Evolutionary conservation across 2,797 vertebrate genomes (phyloP), one percentile per base, ranked within the genome.

Genomic region (Parauchenoglanis ngamensis): DNA sequence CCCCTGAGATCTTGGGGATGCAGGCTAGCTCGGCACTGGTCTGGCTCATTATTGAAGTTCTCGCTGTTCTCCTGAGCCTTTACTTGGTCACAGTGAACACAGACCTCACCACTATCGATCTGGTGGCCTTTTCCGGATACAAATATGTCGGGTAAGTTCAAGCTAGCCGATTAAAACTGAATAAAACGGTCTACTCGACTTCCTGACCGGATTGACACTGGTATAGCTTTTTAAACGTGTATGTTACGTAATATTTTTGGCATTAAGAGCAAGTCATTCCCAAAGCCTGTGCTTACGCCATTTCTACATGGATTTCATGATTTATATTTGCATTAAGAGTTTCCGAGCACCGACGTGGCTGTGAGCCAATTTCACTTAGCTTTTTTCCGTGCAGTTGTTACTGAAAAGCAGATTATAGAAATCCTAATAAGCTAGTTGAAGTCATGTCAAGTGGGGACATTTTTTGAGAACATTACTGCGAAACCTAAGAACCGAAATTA

Each of bases 1-100:
- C 97, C n/a, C 98, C 97, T 0, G 98, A 99, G 94, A 95, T 97
- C 67, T 92, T 99, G 90, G 97, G 97, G 46, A 95, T 98, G 87
- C 97, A 98, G 94, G 98, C 97, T 13, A 98, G 97, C 93, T 98
- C 97, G 0, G 97, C 97, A 0, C 91, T 99, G 63, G 97, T 97
- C 83, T 99, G 98, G 97, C 94, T 99, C 63, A 94, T 98, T 6
- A 94, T 98, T 88, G 98, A 98, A 89, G 97, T 98, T 73, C 91
- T 98, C 76, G 96, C 94, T 0, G 93, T 97, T 72, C 94, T 99
- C 68, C 94, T 98, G 84, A 96, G 97, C 0, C 97, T 99, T 84
- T 98, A 98, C 91, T 94, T 99, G 6, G 95, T 97, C 52, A 97
- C 97, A 0, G 95, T 97, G 23, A 97, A 96, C 94, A 97, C 97